Conservation (phyloP, 1,140 invertebrate genomes). For the Proctacanthus coquilletti region DNA sequence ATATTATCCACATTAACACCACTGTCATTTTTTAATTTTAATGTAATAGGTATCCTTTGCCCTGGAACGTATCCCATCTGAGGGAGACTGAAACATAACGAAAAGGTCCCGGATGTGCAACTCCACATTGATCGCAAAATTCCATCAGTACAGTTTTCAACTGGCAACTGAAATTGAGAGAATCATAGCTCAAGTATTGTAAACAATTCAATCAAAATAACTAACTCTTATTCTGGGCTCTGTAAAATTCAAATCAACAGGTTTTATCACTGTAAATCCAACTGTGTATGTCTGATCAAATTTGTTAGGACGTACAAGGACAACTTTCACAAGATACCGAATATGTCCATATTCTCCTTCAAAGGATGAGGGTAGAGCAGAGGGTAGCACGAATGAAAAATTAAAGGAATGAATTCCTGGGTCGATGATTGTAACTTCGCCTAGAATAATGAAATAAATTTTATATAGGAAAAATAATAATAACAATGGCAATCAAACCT, state of each 20-base stretch:
- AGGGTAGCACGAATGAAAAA: conserved; percentile 39
- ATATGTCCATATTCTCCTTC: conserved; percentile 53
- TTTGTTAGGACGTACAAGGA: conserved; percentile 55
- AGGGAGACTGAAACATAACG: conserved; percentile 9
- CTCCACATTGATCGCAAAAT: too few species aligned
- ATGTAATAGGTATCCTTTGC: conserved; percentile 19
- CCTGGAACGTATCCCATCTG: conserved; percentile 25
- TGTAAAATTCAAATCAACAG: conserved; percentile 53
- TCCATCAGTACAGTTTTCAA: too few species aligned
- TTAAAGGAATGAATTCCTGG: conserved; percentile 39
- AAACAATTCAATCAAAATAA: too few species aligned
- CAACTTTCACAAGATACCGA: conserved; percentile 49
- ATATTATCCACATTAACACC: conserved; percentile 33
- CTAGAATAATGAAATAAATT: too few species aligned
- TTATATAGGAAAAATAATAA: conserved; percentile 7
- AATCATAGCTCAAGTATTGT: too few species aligned
- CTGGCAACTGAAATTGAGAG: too few species aligned
- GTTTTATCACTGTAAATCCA: conserved; percentile 53
- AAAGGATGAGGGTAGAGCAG: conserved; percentile 49
- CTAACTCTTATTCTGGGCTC: conserved; percentile 18
- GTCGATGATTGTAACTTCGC: conserved; percentile 33
- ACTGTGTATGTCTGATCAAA: conserved; percentile 54
- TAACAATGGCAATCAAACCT: too few species aligned
- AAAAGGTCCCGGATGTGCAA: too few species aligned
- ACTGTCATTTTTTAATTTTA: conserved; percentile 29